Percentiles rank a stretch among this genome's conserved stretches.
phyloP scores from a whole-genome alignment of 2,888 invertebrate genomes.

The Chrysodeixis includens region DNA sequence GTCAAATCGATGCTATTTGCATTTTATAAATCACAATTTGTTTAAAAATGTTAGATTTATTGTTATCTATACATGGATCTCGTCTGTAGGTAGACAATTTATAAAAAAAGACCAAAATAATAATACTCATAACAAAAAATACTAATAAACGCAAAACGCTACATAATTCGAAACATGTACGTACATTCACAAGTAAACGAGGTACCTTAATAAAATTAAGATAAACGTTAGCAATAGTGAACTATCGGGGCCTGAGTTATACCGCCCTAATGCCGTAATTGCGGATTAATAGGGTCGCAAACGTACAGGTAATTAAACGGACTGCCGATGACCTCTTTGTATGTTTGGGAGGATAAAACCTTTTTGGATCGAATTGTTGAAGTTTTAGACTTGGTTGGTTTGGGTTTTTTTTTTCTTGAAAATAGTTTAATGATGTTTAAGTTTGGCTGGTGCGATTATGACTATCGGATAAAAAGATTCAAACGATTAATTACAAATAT shows the following conservation, averaged over 20 bases:
- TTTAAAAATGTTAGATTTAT: no score
- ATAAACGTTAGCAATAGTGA: slow-evolving; percentile 44
- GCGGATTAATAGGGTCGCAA: slow-evolving; percentile 65
- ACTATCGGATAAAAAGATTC: no score
- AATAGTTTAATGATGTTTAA: background rate
- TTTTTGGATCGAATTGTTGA: slow-evolving; percentile 33
- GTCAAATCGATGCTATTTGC: no score
- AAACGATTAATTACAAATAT: no score
- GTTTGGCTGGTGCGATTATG: no score
- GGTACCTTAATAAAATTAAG: slow-evolving; percentile 57
- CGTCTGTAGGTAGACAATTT: no score
- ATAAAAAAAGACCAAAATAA: no score
- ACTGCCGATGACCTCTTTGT: slow-evolving; percentile 56
- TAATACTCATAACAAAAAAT: background rate
- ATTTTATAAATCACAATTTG: no score
- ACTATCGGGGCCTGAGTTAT: slow-evolving; percentile 50
- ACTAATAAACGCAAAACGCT: background rate
- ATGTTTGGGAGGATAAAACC: slow-evolving; percentile 44
- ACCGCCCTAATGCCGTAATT: slow-evolving; percentile 59
- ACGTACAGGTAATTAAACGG: slow-evolving; percentile 63
- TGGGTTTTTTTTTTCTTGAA: background rate
- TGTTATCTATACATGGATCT: no score
- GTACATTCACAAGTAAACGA: slow-evolving; percentile 26
- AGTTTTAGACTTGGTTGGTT: slow-evolving; percentile 24
- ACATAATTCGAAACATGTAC: background rate